Evolutionary conservation across 2,888 invertebrate species (phyloP), one percentile per base, ranked within the genome.

Genomic region (Hypolimnas misippus): DNA sequence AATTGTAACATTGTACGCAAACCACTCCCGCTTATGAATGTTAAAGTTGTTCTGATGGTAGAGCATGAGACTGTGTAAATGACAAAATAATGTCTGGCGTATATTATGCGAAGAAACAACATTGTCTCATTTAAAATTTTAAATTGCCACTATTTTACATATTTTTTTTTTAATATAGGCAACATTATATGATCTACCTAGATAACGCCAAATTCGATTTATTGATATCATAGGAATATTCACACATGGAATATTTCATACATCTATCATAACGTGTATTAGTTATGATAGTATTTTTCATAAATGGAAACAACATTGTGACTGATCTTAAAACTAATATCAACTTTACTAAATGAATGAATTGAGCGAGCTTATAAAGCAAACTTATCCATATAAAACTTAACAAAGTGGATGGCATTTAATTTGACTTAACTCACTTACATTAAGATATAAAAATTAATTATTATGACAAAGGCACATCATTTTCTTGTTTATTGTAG

Each of bases 381-480:
- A 79, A 88, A 85, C 88, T 90, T 88, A 89, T 76, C 78, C 82
- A 84, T 82, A 86, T 82, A 90, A 90, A 92, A 90, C 91, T 92
- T 90, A 92, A 91, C 91, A 90, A 91, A 90, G 87, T 91, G 91
- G 91, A 92, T 92, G 92, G 92, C 92, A 92, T 92, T 89, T 88
- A 87, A 88, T 87, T 88, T 91, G 91, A 92, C 92, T 92, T 92
- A 92, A 89, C 89, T 84, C 87, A 86, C 91, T 91, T 91, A 92
- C 57, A 82, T 75, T 84, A 82, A 81, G 76, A 83, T 81, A 82
- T 80, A 81, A 81, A 85, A 85, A 77, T 81, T 85, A 84, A 83
- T 86, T 84, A 86, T 86, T 86, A 89, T 82, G 86, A 86, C 82
- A 82, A 90, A 89, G 91, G 89, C 89, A 90, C 89, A 84, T 87